A percentile compares a stretch with the other conserved stretches of the same genome.
phyloP scores from a whole-genome alignment of 1,140 invertebrate genomes.

The Eueides isabella region DNA sequence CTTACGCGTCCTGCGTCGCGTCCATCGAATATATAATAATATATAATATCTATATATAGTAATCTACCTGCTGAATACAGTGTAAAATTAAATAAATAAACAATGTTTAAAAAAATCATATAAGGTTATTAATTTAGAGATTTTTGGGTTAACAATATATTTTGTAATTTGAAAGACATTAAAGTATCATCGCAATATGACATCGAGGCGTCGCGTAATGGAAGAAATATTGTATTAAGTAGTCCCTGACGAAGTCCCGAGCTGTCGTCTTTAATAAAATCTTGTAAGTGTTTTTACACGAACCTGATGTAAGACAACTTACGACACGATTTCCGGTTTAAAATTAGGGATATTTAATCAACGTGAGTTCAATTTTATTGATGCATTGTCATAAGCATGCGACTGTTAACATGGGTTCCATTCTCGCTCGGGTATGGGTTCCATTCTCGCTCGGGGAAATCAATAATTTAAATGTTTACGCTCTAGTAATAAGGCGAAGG shows the following conservation, averaged over 20 bases:
- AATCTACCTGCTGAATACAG: background rate
- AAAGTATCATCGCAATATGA: conserved; percentile 26
- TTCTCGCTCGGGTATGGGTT: no score
- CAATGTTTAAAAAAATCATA: background rate
- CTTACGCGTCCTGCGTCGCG: no score
- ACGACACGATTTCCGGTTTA: background rate
- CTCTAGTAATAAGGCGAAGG: no score
- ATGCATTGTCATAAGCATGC: no score
- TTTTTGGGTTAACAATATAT: background rate
- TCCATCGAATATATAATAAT: no score
- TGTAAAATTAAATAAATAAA: background rate
- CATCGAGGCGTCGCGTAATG: conserved; percentile 21
- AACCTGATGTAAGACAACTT: background rate
- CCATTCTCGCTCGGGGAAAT: no score
- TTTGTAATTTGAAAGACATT: background rate
- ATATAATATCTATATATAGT: no score
- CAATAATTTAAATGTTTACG: no score
- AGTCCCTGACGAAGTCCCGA: background rate
- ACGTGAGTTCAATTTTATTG: no score
- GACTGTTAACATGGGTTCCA: no score
- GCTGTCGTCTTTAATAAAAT: conserved; percentile 22
- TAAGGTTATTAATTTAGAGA: background rate
- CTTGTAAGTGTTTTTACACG: conserved; percentile 4
- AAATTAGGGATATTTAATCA: background rate
- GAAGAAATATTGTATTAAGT: conserved; percentile 25